Evolutionary conservation across 2,797 vertebrate species (phyloP), one percentile per base, ranked within the genome.

Genomic region (Artibeus lituratus): DNA sequence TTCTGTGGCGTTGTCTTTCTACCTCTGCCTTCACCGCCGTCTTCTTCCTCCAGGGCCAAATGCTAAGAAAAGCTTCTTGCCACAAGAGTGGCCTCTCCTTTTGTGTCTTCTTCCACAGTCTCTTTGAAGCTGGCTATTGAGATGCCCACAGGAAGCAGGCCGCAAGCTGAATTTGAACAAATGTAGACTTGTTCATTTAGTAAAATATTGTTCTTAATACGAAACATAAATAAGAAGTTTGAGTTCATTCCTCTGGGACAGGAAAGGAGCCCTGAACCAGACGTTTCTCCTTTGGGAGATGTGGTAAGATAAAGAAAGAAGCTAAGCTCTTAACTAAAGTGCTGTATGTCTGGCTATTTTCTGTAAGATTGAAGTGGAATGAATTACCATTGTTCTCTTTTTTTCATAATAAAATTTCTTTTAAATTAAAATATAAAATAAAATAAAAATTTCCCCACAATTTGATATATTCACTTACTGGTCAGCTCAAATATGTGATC

Each of bases 71-170:
- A 62, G 24, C 76, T 82, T 93, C 51, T 90, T 90, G 10, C 16
- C 29, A 47, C 62, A 82, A 87, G 85, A 95, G 39, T 49, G 51
- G n/a, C 62, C 77, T 93, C 49, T 85, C 77, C 65, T 80, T 95
- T 86, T 91, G 57, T 85, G 35, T 94, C 74, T 84, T 96, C 37
- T 94, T 91, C 86, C 62, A 55, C 42, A 86, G 49, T 93, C 65
- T 94, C n/a, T 88, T 93, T 96, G 65, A 97, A 92, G 51, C 77
- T 83, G 35, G n/a, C 74, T 91, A 8, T 90, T 97, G 70, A 94
- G 80, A 73, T 95, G 47, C 53, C 84, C 67, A 47, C 32, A 86
- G 57, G 59, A 65, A 94, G 49, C 51, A 96, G 78, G 18, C 69
- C 77, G 15, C 24, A 87, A 95, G 74, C 87, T 91, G 84, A 62